Percentiles rank a stretch among this genome's conserved stretches.
Conservation (phyloP, 1,140 invertebrate genomes). For the Rhopalosiphum padi region DNA sequence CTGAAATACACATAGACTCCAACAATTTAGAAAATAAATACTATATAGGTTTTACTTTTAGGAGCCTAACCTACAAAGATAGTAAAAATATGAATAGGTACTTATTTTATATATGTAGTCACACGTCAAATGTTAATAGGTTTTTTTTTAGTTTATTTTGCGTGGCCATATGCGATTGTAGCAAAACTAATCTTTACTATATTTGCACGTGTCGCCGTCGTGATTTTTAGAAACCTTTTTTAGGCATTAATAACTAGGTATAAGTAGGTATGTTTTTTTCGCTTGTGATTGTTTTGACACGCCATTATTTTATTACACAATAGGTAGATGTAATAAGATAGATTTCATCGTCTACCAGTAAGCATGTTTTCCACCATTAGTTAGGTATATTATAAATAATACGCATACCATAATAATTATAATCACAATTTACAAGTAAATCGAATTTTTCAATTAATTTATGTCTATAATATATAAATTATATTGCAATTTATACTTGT, state of each 20-base stretch:
- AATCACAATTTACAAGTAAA: neutral
- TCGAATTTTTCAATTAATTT: neutral
- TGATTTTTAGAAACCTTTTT: neutral
- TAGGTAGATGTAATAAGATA: slow-evolving; percentile 10
- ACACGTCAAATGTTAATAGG: too few species aligned
- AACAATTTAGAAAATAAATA: too few species aligned
- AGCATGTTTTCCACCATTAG: neutral
- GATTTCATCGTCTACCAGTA: neutral
- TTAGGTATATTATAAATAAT: neutral
- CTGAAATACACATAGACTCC: too few species aligned
- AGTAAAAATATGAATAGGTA: too few species aligned
- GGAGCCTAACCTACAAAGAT: too few species aligned
- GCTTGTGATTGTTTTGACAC: neutral
- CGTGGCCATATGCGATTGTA: neutral
- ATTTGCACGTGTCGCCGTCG: neutral
- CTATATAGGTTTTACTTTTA: too few species aligned
- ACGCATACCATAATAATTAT: too few species aligned
- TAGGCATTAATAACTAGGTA: neutral
- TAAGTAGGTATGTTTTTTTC: neutral
- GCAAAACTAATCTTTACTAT: neutral
- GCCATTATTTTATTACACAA: slow-evolving; percentile 23
- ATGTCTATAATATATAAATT: neutral
- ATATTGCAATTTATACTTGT: neutral
- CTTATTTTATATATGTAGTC: too few species aligned
- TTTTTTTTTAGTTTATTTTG: neutral